A percentile compares a stretch with the other conserved stretches of the same genome.
Conservation (phyloP, 2,113 vertebrate genomes). For the Ceratotherium simum region DNA sequence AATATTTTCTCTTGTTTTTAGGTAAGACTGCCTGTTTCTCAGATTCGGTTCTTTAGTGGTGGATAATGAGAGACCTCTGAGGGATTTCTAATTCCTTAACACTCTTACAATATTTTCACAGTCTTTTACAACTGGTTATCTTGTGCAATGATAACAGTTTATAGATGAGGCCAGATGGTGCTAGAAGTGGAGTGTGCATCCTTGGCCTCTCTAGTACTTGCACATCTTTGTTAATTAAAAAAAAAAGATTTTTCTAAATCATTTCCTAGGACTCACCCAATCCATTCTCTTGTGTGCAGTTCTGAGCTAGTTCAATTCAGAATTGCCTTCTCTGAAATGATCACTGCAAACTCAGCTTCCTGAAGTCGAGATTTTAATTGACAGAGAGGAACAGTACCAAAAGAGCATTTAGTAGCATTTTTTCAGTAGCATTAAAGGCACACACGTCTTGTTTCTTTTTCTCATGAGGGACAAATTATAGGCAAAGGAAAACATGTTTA, state of each 20-base stretch:
- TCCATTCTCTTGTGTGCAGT: neutral
- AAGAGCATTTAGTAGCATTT: neutral
- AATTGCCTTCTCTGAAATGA: conserved; percentile 51
- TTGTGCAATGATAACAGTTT: neutral
- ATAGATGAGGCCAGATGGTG: neutral
- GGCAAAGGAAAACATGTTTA: neutral
- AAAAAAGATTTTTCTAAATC: conserved; percentile 21
- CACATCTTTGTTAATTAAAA: neutral
- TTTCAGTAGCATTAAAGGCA: conserved; percentile 6
- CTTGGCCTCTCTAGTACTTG: neutral
- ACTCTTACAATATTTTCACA: neutral
- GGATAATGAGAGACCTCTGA: neutral
- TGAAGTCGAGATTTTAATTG: neutral
- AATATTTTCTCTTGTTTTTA: neutral
- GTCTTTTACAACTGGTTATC: neutral
- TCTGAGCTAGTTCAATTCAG: conserved; percentile 12
- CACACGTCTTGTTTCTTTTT: neutral
- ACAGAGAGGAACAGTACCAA: neutral
- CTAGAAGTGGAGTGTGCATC: neutral
- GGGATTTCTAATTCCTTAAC: neutral
- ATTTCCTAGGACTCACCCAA: neutral
- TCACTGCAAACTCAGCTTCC: conserved; percentile 22
- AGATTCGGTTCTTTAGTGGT: neutral
- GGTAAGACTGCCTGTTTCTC: neutral
- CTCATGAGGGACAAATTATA: neutral